Percentiles rank a stretch among this genome's conserved stretches.
These are phyloP conservation scores for Panurus biarmicus DNA, from an alignment of 2,113 vertebrate species.

Conservation along the genomic window DNA sequence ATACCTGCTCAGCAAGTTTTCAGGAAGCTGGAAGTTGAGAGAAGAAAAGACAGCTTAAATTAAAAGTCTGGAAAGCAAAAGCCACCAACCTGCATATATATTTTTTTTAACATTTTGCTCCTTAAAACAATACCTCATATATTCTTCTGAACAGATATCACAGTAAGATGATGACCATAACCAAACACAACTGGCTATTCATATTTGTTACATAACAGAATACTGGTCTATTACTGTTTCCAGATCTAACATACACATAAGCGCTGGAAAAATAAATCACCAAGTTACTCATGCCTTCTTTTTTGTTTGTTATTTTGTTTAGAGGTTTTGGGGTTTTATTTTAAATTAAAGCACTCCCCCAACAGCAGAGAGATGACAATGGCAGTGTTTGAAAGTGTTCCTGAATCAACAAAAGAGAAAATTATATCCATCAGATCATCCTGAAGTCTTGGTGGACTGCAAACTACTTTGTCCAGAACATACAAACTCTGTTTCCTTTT, in stretches of 20 bases:
- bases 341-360: not conserved
- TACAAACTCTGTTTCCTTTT: not conserved
- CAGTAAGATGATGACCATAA: not conserved
- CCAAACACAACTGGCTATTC: not conserved
- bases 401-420: not conserved
- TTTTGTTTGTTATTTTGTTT: not conserved
- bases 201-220: not conserved
- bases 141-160: not conserved
- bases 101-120: not conserved
- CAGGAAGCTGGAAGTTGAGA: constrained; percentile 74
- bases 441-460: not conserved
- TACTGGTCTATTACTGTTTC: not conserved
- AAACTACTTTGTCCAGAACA: not conserved
- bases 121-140: not conserved
- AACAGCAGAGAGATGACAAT: not conserved
- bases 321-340: not conserved
- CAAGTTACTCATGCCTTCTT: not conserved
- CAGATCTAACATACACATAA: not conserved
- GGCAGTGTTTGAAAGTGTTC: not conserved
- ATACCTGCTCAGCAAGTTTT: constrained; percentile 76
- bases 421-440: not conserved
- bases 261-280: not conserved
- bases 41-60: not conserved
- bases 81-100: not conserved
- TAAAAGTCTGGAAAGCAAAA: not conserved